Conservation (phyloP, 2,888 invertebrate genomes). For the Amblyteles armatorius region DNA sequence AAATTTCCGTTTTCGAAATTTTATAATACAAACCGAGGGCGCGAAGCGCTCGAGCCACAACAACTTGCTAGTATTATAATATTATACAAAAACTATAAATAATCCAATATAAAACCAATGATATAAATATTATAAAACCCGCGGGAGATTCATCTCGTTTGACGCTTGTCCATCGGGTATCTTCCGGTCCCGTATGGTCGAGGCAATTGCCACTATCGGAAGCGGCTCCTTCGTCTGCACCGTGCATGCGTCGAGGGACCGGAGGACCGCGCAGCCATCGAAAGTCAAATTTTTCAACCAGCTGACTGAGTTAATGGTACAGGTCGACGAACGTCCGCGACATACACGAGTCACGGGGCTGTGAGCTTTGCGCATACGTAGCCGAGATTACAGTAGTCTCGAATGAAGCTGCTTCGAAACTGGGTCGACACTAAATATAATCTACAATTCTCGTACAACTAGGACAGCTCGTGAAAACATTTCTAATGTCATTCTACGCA, state of each 20-base stretch:
- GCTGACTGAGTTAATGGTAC: constrained; percentile 16
- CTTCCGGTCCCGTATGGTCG: constrained; percentile 5
- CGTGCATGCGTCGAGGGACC: not conserved
- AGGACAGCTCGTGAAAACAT: constrained; percentile 25
- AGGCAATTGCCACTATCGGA: constrained; percentile 32
- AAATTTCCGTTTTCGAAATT: no score
- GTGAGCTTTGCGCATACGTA: constrained; percentile 12
- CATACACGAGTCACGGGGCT: constrained; percentile 29
- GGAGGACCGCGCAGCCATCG: constrained; percentile 35
- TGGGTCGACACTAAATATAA: constrained; percentile 42
- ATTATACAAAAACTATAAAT: no score
- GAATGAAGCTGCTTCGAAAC: constrained; percentile 26
- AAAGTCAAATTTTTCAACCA: constrained; percentile 18
- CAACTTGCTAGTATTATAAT: no score
- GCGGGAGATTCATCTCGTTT: constrained; percentile 70
- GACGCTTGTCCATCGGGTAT: constrained; percentile 17
- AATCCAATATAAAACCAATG: no score
- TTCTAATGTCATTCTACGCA: constrained; percentile 32
- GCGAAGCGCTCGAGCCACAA: no score
- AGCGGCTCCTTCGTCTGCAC: constrained; percentile 10
- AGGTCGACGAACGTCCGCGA: constrained; percentile 47
- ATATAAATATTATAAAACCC: constrained; percentile 62
- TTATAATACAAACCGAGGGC: no score
- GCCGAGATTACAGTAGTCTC: constrained; percentile 17
- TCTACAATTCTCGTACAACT: constrained; percentile 20